Percentiles rank a stretch among this genome's conserved stretches.
Conservation (phyloP, 2,113 vertebrate genomes). For the Odobenus rosmarus region DNA sequence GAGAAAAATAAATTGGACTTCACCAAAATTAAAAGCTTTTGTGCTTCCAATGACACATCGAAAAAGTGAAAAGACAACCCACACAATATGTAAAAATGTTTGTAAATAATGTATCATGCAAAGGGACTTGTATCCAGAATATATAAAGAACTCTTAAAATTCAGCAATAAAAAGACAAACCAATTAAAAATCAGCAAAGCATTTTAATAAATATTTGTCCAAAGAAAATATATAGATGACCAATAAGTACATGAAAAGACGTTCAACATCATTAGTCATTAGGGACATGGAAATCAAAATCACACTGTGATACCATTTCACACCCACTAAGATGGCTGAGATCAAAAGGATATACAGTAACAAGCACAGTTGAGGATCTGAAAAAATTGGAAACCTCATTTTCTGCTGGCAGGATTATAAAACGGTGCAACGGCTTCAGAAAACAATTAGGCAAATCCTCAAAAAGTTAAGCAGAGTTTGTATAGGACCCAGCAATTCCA, state of each 20-base stretch:
- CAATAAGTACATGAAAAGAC: slow-evolving; percentile 27
- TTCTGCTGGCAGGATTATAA: not conserved
- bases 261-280: not conserved
- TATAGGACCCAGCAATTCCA: not conserved
- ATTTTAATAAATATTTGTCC: not conserved
- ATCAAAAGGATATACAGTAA: slow-evolving; percentile 38
- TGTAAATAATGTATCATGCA: not conserved
- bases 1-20: slow-evolving; percentile 33
- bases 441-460: slow-evolving; percentile 3
- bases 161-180: slow-evolving; percentile 1
- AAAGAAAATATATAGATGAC: slow-evolving; percentile 38
- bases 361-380: not conserved
- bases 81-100: not conserved
- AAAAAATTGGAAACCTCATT: not conserved
- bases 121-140: slow-evolving; percentile 14
- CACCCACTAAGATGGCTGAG: not conserved
- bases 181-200: slow-evolving; percentile 45
- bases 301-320: not conserved
- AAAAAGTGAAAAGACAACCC: not conserved
- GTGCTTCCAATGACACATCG: not conserved
- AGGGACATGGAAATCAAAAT: slow-evolving; percentile 31
- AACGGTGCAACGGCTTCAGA: slow-evolving; percentile 2
- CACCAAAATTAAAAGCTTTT: not conserved
- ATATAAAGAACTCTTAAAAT: slow-evolving; percentile 44
- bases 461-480: not conserved